Conservation (phyloP, 2,888 invertebrate genomes). For the Drosophila merina region DNA sequence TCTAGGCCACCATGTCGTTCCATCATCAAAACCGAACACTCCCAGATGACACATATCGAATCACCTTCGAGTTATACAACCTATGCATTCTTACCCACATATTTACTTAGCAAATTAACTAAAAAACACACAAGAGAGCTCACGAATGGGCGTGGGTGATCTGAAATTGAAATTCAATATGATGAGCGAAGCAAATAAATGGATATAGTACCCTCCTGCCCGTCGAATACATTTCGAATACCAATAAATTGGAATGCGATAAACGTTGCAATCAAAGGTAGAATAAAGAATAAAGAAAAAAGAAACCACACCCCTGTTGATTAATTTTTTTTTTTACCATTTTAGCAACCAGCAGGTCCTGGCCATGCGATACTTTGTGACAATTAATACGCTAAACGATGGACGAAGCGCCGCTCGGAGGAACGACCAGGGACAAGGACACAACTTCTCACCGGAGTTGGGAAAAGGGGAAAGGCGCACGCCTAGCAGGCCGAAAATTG, state of each 20-base stretch:
- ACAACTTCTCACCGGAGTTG: constrained; percentile 38
- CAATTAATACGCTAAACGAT: constrained; percentile 81
- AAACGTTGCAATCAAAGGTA: constrained; percentile 73
- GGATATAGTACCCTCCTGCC: constrained; percentile 1
- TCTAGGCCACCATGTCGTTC: constrained; percentile 16
- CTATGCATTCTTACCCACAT: constrained; percentile 34
- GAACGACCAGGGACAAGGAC: constrained; percentile 41
- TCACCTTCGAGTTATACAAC: constrained; percentile 28
- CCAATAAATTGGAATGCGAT: constrained; percentile 76
- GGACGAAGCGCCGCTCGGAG: constrained; percentile 33
- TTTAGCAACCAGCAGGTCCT: constrained; percentile 16
- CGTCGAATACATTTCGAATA: constrained; percentile 56
- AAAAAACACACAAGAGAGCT: constrained; percentile 58
- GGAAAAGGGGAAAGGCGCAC: constrained; percentile 40
- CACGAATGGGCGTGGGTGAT: constrained; percentile 44
- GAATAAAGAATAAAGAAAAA: constrained; percentile 16
- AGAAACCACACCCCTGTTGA: constrained; percentile 48
- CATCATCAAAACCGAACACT: constrained; percentile 33
- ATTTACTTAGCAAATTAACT: constrained; percentile 78
- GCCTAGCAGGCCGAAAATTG: constrained; percentile 70
- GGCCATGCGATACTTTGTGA: constrained; percentile 73
- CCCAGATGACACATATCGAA: constrained; percentile 44
- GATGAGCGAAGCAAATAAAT: constrained; percentile 60
- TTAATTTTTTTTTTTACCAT: constrained; percentile 12
- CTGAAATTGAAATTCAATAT: constrained; percentile 79